Evolutionary conservation across 2,113 vertebrate species (phyloP), one percentile per base, ranked within the genome.

Genomic region (Mola mola): DNA sequence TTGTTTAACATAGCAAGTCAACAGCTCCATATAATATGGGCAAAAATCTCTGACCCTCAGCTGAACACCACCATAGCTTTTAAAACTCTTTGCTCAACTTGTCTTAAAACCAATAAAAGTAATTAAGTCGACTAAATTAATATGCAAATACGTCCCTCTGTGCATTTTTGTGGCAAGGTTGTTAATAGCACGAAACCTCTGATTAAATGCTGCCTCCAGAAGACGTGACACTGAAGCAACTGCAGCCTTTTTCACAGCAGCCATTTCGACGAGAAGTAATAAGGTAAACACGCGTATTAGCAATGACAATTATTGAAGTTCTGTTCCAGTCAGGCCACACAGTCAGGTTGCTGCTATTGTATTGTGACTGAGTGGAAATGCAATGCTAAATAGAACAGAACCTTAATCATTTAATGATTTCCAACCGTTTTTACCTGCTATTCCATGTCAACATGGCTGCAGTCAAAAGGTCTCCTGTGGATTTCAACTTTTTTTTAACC

Each of bases 71-170:
- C 13, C 2, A 11, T 58, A 11, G 29, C 53, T 38, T 29, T 26
- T 10, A 6, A 36, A 28, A 60, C 19, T 11, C 37, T 53, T 53
- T 46, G 24, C 8, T 47, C 2, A 51, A 36, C 22, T 28, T 59
- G 4, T 28, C 22, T 8, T 51, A 31, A 38, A 53, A 47, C 48
- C 47, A 52, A 38, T 29, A 37, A 36, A 42, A 31, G 31, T 31
- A 44, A 46, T 60, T 38, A 37, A n/a, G 19, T 43, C 33, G 6
- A 29, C 52, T 22, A 50, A 51, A 28, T 60, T 11, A 44, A 68
- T 29, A 47, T n/a, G 15, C 36, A 28, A 49, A 40, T 31, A 6
- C 12, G 16, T 55, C 6, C 29, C 36, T 37, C 15, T 26, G 24
- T 48, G 25, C 19, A n/a, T 37, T 49, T 46, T 11, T 41, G 3